phyloP scores from a whole-genome alignment of 2,797 vertebrate genomes.

The Enteromius argenteus region DNA sequence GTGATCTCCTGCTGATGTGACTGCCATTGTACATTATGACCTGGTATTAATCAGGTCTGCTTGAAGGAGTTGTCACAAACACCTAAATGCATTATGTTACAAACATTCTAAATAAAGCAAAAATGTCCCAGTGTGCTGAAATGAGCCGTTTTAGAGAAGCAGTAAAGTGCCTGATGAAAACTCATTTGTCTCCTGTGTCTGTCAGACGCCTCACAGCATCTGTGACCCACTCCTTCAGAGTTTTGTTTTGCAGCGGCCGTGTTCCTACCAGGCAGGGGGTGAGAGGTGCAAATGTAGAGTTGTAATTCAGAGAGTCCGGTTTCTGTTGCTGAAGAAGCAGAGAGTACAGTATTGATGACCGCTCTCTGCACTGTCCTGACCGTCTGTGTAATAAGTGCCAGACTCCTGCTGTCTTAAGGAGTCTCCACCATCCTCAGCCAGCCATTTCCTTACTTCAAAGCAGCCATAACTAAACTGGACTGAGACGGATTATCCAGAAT shows the following conservation, averaged over 20 bases:
- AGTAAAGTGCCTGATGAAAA: slow-evolving; percentile 66
- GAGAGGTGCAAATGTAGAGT: slow-evolving; percentile 42
- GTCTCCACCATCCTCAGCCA: slow-evolving; percentile 61
- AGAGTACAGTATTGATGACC: slow-evolving; percentile 45
- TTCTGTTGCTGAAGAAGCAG: slow-evolving; percentile 61
- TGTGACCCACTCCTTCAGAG: slow-evolving; percentile 45
- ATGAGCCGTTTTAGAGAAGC: slow-evolving; percentile 68
- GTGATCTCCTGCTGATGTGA: slow-evolving; percentile 37
- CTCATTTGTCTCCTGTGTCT: slow-evolving; percentile 66
- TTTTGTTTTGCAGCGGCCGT: slow-evolving; percentile 28
- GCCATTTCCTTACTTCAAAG: slow-evolving; percentile 73
- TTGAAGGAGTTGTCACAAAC: slow-evolving; percentile 55
- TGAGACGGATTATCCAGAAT: slow-evolving; percentile 40
- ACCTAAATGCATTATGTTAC: slow-evolving; percentile 59
- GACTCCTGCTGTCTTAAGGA: slow-evolving; percentile 68
- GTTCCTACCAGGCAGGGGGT: slow-evolving; percentile 26
- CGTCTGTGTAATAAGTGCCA: slow-evolving; percentile 55
- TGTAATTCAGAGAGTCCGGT: slow-evolving; percentile 64
- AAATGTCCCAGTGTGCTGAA: slow-evolving; percentile 61
- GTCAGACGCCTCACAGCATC: slow-evolving; percentile 50
- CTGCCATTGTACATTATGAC: slow-evolving; percentile 59
- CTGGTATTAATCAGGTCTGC: slow-evolving; percentile 51
- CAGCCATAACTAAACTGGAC: slow-evolving; percentile 47
- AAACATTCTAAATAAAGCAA: slow-evolving; percentile 52
- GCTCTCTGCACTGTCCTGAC: slow-evolving; percentile 59